Percentiles rank a stretch among this genome's conserved stretches.
These are phyloP conservation scores for Diorhabda elongata DNA, from an alignment of 1,140 invertebrate genomes.

Conservation along the genomic window DNA sequence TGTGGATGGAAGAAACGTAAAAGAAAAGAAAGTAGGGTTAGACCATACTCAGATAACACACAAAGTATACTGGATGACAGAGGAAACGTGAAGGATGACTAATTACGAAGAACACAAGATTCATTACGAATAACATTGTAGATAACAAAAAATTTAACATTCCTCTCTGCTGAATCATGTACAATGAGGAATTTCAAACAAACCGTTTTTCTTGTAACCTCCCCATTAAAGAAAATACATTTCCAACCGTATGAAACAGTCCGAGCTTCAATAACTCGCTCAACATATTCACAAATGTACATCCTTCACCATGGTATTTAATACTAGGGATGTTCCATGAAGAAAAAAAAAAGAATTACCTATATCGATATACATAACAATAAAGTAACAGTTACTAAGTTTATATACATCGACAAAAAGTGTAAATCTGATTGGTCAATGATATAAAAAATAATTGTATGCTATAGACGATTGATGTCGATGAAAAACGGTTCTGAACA, in stretches of 20 bases:
- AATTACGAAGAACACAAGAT: no score
- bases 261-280: slow-evolving; percentile 37
- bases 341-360: slow-evolving; percentile 34
- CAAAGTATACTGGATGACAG: no score
- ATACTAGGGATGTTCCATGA: slow-evolving; percentile 42
- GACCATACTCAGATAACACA: no score
- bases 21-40: no score
- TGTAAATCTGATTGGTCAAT: slow-evolving; percentile 48
- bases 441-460: slow-evolving; percentile 47
- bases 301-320: slow-evolving; percentile 45
- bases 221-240: no score
- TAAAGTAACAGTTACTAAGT: slow-evolving; percentile 46
- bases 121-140: no score
- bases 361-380: slow-evolving; percentile 43
- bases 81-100: no score
- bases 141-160: no score
- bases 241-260: slow-evolving; percentile 31
- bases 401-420: slow-evolving; percentile 49
- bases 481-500: slow-evolving; percentile 19
- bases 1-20: no score
- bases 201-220: no score
- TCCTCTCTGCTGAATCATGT: no score
- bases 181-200: no score
- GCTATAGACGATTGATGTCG: slow-evolving; percentile 27
- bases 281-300: slow-evolving; percentile 47